These are phyloP conservation scores for Plecturocebus donacophilus DNA, from an alignment of 2,113 vertebrate species.

Conservation along the genomic window DNA sequence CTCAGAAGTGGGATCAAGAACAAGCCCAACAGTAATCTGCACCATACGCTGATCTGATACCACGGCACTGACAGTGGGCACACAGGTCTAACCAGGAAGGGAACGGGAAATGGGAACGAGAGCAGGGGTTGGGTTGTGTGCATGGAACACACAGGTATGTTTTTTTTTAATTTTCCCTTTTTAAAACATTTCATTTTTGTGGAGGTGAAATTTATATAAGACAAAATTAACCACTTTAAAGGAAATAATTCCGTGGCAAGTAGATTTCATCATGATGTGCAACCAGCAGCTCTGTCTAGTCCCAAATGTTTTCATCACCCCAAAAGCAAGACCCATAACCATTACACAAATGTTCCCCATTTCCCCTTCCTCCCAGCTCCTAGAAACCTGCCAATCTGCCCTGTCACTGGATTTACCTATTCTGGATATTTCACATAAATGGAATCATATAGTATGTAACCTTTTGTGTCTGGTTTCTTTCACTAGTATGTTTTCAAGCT, in stretches of 20 bases:
- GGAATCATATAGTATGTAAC: neutral
- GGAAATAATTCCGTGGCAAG: neutral
- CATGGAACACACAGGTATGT: neutral
- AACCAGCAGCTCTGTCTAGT: neutral
- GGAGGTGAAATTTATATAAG: neutral
- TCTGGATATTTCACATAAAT: neutral
- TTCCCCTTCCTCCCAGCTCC: neutral
- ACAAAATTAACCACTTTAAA: neutral
- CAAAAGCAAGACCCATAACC: neutral
- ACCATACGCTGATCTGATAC: neutral
- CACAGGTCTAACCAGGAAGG: neutral
- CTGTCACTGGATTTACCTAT: neutral
- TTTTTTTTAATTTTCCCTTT: neutral
- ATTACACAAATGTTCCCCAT: neutral
- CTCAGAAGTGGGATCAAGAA: constrained; percentile 14
- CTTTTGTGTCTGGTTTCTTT: neutral
- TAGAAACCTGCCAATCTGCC: neutral
- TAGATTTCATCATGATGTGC: neutral
- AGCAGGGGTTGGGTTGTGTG: neutral
- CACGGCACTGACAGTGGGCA: neutral
- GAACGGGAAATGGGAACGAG: neutral
- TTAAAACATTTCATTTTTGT: neutral
- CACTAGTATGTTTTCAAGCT: neutral
- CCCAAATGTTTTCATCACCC: neutral
- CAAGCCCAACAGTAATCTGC: neutral